Evolutionary conservation across 2,888 invertebrate genomes (phyloP).

Genomic region (Chrysina gloriosa): DNA sequence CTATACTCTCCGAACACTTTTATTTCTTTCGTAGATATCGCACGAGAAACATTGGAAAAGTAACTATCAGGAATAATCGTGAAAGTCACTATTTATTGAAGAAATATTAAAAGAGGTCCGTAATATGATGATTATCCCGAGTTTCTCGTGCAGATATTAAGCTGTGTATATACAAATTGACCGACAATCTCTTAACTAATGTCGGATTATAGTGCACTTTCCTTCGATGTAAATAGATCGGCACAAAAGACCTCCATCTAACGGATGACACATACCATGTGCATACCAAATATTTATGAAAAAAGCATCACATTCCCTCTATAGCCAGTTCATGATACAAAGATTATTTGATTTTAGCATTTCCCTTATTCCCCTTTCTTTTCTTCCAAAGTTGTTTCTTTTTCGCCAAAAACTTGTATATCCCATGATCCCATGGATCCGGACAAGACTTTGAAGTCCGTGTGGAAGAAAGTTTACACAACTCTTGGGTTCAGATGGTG

Average conservation of each 20-base stretch:
- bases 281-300: slow-evolving; percentile 19
- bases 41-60: neutral
- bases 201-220: slow-evolving; percentile 47
- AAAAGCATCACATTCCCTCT: neutral
- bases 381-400: neutral
- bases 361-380: too few species aligned
- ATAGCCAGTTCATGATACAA: too few species aligned
- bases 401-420: neutral
- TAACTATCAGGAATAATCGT: neutral
- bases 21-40: slow-evolving; percentile 18
- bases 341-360: too few species aligned
- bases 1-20: slow-evolving; percentile 24
- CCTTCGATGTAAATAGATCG: slow-evolving; percentile 35
- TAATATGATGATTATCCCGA: neutral
- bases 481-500: too few species aligned
- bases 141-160: slow-evolving; percentile 50
- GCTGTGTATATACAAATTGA: slow-evolving; percentile 47
- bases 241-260: slow-evolving; percentile 30
- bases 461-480: too few species aligned
- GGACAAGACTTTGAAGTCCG: too few species aligned
- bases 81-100: neutral
- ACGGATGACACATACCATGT: slow-evolving; percentile 6
- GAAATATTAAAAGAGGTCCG: neutral
- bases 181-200: slow-evolving; percentile 30
- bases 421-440: too few species aligned